Conservation (phyloP, 2,888 invertebrate species). For the Aphrophora alni region DNA sequence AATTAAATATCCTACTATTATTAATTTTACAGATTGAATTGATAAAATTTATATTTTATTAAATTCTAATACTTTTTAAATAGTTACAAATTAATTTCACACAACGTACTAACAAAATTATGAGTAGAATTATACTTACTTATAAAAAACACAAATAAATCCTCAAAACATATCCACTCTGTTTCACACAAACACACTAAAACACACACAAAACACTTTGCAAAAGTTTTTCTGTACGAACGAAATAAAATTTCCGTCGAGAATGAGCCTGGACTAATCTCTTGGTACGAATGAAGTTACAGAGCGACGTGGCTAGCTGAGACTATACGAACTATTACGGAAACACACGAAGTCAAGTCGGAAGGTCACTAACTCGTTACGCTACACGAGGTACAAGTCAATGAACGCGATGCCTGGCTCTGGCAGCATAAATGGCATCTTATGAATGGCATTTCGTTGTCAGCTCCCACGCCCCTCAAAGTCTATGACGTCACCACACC, state of each 20-base stretch:
- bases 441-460: conserved; percentile 9
- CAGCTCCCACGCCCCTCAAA: neutral
- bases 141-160: neutral
- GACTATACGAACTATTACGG: neutral
- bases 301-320: neutral
- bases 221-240: neutral
- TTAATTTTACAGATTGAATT: too few species aligned
- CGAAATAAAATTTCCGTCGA: neutral
- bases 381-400: conserved; percentile 5
- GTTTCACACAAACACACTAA: neutral
- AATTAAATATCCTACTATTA: too few species aligned
- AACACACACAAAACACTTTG: neutral
- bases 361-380: conserved; percentile 9
- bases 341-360: neutral
- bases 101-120: too few species aligned
- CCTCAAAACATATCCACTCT: neutral
- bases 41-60: too few species aligned
- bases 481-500: neutral
- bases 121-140: neutral
- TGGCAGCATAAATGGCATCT: conserved; percentile 6
- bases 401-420: neutral
- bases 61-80: too few species aligned
- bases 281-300: neutral
- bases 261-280: neutral
- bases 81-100: too few species aligned